phyloP scores from a whole-genome alignment of 64 coral and sea anemone genomes.

The Montipora sp. region DNA sequence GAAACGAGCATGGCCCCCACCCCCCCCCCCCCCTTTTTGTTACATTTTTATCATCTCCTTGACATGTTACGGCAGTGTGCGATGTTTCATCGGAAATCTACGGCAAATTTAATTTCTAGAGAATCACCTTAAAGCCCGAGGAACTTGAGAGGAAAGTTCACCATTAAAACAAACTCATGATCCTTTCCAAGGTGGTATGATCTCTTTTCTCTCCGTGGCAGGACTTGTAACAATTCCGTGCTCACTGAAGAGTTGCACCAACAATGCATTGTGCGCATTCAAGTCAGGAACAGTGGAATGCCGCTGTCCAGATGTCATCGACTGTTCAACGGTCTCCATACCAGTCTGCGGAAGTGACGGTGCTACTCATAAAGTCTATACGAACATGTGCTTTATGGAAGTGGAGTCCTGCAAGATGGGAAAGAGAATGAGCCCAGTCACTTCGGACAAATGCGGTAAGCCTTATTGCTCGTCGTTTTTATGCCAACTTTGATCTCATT shows the following conservation, averaged over 20 bases:
- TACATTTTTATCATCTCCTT: too few relatives aligned
- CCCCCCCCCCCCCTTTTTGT: too few relatives aligned
- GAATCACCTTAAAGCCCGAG: too few relatives aligned
- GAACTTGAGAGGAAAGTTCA: too few relatives aligned
- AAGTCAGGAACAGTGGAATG: constrained; percentile 72
- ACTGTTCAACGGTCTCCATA: constrained; percentile 42
- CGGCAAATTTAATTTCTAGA: too few relatives aligned
- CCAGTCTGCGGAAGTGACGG: constrained; percentile 61
- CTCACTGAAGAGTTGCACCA: constrained; percentile 70
- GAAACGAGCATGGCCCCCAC: too few relatives aligned
- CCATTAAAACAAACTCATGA: too few relatives aligned
- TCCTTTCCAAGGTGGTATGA: neutral
- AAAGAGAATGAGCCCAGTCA: constrained; percentile 27
- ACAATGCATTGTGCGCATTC: constrained; percentile 62
- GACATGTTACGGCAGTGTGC: too few relatives aligned
- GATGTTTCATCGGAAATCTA: too few relatives aligned
- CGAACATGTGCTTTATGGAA: constrained; percentile 50
- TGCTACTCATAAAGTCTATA: constrained; percentile 20
- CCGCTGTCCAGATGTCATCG: constrained; percentile 73
- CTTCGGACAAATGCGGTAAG: constrained; percentile 54
- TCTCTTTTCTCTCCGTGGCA: neutral
- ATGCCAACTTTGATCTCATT: neutral
- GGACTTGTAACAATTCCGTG: constrained; percentile 71
- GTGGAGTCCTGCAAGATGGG: constrained; percentile 41
- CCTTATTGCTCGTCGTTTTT: neutral